Conservation (phyloP, 53 echinoderm and acorn worm species). For the Paracentrotus lividus region DNA sequence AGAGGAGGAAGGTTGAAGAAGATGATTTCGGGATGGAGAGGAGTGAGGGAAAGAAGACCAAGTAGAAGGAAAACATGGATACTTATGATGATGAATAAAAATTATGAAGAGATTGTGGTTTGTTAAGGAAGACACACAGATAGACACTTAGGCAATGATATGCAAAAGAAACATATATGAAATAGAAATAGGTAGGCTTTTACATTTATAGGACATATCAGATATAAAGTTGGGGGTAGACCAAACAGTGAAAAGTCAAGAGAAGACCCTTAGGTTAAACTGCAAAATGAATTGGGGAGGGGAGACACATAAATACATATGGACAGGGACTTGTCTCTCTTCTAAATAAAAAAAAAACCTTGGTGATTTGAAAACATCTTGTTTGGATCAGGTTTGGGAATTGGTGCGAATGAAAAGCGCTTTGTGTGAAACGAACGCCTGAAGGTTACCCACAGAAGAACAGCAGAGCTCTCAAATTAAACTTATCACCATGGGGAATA, state of each 20-base stretch:
- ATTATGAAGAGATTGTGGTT: no score
- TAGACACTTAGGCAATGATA: no score
- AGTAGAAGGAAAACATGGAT: background rate
- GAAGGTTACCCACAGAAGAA: background rate
- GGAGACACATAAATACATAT: background rate
- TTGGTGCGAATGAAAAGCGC: slow-evolving; percentile 30
- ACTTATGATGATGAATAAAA: no score
- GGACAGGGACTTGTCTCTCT: background rate
- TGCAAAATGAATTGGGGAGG: background rate
- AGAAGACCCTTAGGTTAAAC: no score
- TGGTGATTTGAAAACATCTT: slow-evolving; percentile 17
- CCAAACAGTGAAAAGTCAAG: background rate
- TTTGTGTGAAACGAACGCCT: slow-evolving; percentile 15
- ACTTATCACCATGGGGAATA: slow-evolving; percentile 31
- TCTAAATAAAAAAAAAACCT: no score
- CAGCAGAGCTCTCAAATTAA: background rate
- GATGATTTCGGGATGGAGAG: background rate
- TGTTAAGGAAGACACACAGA: no score
- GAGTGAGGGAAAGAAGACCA: background rate
- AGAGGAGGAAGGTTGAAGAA: background rate
- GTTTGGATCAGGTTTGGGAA: slow-evolving; percentile 6
- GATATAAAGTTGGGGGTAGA: background rate
- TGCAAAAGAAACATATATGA: no score
- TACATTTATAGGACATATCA: no score
- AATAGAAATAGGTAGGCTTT: no score